A percentile compares a stretch with the other conserved stretches of the same genome.
Conservation (phyloP, 2,888 invertebrate genomes). For the Dasypolia templi region DNA sequence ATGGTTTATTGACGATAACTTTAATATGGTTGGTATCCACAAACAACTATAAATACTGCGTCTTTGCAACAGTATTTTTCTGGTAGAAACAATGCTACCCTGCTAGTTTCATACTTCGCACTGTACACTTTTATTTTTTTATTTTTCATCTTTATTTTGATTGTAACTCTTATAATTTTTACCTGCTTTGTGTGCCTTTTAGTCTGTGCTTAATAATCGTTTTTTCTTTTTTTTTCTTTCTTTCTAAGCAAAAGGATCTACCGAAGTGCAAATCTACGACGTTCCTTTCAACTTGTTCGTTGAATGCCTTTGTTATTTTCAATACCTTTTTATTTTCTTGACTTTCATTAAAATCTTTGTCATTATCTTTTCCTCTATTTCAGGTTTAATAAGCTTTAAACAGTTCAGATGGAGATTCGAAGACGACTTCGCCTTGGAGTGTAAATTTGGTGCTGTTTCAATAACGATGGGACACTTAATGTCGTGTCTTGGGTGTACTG, state of each 20-base stretch:
- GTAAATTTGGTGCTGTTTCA: too few species aligned
- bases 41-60: neutral
- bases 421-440: too few species aligned
- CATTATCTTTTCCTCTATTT: slow-evolving; percentile 8
- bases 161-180: too few species aligned
- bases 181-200: too few species aligned
- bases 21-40: neutral
- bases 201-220: too few species aligned
- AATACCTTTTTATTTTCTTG: slow-evolving; percentile 25
- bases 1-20: neutral
- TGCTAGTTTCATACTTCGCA: too few species aligned
- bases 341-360: slow-evolving; percentile 27
- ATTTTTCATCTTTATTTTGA: too few species aligned
- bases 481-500: too few species aligned
- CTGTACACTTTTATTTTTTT: too few species aligned
- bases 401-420: too few species aligned
- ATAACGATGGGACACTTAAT: too few species aligned
- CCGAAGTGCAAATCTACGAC: slow-evolving; percentile 21
- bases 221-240: too few species aligned
- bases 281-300: neutral
- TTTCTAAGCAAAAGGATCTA: slow-evolving; percentile 22
- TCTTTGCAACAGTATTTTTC: neutral
- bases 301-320: slow-evolving; percentile 19
- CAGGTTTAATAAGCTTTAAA: neutral
- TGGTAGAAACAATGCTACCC: neutral